These are phyloP conservation scores for Drosophila histrio DNA, from an alignment of 2,888 invertebrate genomes.

Conservation along the genomic window DNA sequence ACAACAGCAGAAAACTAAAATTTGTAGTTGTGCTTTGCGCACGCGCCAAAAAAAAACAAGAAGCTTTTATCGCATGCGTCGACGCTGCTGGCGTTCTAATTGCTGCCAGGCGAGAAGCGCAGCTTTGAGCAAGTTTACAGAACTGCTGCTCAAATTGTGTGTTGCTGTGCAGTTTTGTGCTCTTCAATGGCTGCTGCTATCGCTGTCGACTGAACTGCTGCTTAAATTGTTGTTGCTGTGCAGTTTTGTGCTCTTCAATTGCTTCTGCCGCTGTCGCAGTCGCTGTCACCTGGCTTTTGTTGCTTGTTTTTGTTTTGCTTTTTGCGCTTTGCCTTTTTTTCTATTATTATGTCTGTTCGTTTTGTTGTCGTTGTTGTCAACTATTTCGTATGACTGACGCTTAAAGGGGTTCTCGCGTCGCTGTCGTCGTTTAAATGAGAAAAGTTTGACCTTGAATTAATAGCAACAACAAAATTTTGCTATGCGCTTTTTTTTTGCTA, in stretches of 20 bases:
- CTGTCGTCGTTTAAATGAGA: slow-evolving; percentile 57
- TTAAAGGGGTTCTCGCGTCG: slow-evolving; percentile 62
- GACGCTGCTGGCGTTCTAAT: slow-evolving; percentile 31
- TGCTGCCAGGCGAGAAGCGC: too few species aligned
- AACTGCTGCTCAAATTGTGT: background rate
- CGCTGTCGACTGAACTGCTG: slow-evolving; percentile 11
- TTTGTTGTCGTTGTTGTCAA: slow-evolving; percentile 63
- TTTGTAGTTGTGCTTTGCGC: slow-evolving; percentile 3
- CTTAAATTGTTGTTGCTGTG: slow-evolving; percentile 1
- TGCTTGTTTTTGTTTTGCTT: slow-evolving; percentile 32
- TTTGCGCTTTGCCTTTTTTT: slow-evolving; percentile 54
- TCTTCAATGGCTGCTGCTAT: slow-evolving; percentile 36
- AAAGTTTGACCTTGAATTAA: slow-evolving; percentile 83
- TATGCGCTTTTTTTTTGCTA: slow-evolving; percentile 70
- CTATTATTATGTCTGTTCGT: slow-evolving; percentile 56
- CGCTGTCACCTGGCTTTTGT: slow-evolving; percentile 38
- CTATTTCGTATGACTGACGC: slow-evolving; percentile 62
- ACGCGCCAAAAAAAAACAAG: slow-evolving; percentile 15
- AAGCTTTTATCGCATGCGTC: slow-evolving; percentile 66
- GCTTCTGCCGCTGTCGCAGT: slow-evolving; percentile 24
- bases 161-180: slow-evolving; percentile 13
- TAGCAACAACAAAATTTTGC: slow-evolving; percentile 54
- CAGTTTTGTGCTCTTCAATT: slow-evolving; percentile 27
- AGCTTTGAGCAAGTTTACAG: slow-evolving; percentile 37
- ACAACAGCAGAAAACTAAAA: slow-evolving; percentile 2